phyloP scores from a whole-genome alignment of 2,888 invertebrate species.

The Pogonocherus hispidulus region DNA sequence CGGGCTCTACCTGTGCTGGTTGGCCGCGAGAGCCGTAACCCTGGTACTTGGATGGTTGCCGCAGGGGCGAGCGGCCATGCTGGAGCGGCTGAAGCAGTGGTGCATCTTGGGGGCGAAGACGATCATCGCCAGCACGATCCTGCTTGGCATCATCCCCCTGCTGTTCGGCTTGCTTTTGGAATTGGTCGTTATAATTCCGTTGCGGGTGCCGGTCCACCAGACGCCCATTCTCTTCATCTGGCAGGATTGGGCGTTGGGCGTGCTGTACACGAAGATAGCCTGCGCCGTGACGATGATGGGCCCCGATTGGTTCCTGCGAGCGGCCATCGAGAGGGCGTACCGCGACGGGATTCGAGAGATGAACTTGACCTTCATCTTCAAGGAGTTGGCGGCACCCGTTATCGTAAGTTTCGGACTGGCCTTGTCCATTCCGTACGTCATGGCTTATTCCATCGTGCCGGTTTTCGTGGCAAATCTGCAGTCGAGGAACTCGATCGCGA shows the following conservation, averaged over 20 bases:
- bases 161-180: constrained; percentile 94
- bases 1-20: constrained; percentile 96
- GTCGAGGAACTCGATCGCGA: constrained; percentile 81
- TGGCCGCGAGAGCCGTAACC: constrained; percentile 85
- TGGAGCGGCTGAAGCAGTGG: constrained; percentile 82
- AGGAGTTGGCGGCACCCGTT: constrained; percentile 90
- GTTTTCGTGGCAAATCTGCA: constrained; percentile 76
- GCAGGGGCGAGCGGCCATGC: constrained; percentile 84
- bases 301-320: constrained; percentile 93
- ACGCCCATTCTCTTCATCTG: constrained; percentile 90
- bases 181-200: constrained; percentile 90
- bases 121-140: constrained; percentile 80
- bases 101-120: constrained; percentile 82
- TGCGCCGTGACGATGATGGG: constrained; percentile 98
- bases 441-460: constrained; percentile 84
- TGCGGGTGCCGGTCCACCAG: constrained; percentile 92
- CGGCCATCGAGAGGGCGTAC: constrained; percentile 93
- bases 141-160: constrained; percentile 92
- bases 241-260: constrained; percentile 99
- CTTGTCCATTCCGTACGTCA: constrained; percentile 92
- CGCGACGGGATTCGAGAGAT: constrained; percentile 94
- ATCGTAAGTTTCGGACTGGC: constrained; percentile 90
- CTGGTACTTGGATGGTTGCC: constrained; percentile 91
- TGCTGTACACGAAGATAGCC: constrained; percentile 97
- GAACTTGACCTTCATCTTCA: constrained; percentile 88